Evolutionary conservation across 2,797 vertebrate species (phyloP).

Genomic region (Myioborus miniatus): DNA sequence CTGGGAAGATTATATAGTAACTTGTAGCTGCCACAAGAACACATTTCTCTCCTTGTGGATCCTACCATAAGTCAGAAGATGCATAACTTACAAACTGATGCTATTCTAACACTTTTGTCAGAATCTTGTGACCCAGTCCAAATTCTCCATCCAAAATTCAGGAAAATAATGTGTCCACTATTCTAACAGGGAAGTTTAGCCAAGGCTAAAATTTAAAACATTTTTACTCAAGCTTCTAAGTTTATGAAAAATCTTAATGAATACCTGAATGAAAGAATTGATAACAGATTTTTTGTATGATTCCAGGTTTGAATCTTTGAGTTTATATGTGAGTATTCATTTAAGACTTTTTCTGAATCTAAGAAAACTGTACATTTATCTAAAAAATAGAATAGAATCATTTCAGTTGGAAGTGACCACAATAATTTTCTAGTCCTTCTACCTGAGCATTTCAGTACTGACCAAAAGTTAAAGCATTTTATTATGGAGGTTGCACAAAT

Average conservation of each 20-base stretch:
- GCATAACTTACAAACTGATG: not conserved
- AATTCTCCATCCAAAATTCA: not conserved
- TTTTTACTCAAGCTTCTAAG: not conserved
- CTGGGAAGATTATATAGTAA: not conserved
- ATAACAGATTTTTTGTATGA: not conserved
- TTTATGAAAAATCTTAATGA: not conserved
- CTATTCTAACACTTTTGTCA: not conserved
- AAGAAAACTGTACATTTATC: not conserved
- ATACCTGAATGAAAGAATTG: not conserved
- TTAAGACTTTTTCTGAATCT: not conserved
- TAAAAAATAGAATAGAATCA: not conserved
- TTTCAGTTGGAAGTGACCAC: not conserved
- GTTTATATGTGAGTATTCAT: not conserved
- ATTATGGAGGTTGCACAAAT: not conserved
- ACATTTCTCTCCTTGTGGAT: not conserved
- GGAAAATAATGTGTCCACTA: not conserved
- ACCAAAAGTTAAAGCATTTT: not conserved
- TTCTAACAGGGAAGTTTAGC: not conserved
- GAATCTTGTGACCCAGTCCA: not conserved
- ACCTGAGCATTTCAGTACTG: not conserved
- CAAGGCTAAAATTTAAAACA: not conserved
- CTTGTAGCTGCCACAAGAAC: not conserved
- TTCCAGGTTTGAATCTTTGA: not conserved
- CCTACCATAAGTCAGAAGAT: not conserved
- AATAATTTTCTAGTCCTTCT: not conserved